phyloP scores from a whole-genome alignment of 1,140 invertebrate genomes.

The Leptinotarsa lineolata region DNA sequence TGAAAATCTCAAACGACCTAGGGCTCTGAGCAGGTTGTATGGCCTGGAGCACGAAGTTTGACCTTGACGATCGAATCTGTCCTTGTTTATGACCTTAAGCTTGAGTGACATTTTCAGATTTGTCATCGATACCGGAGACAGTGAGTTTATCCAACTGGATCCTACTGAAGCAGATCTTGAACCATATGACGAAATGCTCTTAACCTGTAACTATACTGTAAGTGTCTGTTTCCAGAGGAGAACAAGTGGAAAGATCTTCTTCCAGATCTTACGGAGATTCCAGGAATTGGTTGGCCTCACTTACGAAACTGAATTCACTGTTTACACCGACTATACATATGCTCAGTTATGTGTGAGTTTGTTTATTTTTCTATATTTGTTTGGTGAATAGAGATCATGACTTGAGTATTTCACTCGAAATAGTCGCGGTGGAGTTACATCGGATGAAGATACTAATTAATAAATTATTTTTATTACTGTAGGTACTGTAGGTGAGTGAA shows the following conservation, averaged over 20 bases:
- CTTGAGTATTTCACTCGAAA: neutral
- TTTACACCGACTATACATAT: slow-evolving; percentile 32
- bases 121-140: neutral
- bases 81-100: no score
- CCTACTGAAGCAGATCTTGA: neutral
- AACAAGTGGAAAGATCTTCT: slow-evolving; percentile 30
- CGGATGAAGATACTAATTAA: neutral
- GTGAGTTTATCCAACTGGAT: neutral
- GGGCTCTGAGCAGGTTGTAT: no score
- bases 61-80: no score
- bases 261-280: slow-evolving; percentile 32
- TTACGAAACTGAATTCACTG: slow-evolving; percentile 32
- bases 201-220: slow-evolving; percentile 31
- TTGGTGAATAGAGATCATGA: neutral
- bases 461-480: no score
- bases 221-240: slow-evolving; percentile 18
- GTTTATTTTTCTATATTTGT: neutral
- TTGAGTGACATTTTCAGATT: no score
- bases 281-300: slow-evolving; percentile 31
- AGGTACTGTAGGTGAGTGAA: no score
- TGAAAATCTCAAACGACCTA: no score
- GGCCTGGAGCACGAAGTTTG: no score
- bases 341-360: slow-evolving; percentile 45
- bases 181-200: slow-evolving; percentile 35
- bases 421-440: neutral